Evolutionary conservation across 2,888 invertebrate species (phyloP).

Genomic region (Diploptera punctata): DNA sequence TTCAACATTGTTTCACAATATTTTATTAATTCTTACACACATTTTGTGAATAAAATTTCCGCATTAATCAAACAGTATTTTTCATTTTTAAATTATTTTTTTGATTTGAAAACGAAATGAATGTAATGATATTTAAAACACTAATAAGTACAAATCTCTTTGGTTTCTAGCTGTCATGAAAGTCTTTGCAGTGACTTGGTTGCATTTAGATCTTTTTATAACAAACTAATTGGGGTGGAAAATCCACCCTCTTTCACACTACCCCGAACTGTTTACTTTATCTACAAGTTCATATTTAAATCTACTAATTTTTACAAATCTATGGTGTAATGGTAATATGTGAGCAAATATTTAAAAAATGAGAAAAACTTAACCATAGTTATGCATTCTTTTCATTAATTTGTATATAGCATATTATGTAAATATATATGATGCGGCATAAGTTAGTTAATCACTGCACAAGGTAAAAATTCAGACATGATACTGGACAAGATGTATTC

Average conservation of each 20-base stretch:
- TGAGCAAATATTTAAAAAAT: no score
- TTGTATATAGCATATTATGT: no score
- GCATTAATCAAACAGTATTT: neutral
- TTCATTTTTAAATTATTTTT: neutral
- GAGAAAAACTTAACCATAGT: no score
- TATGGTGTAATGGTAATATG: no score
- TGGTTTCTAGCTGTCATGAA: constrained; percentile 41
- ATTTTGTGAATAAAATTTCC: neutral
- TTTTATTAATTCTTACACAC: constrained; percentile 3
- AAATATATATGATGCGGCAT: no score
- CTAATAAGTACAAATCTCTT: constrained; percentile 35
- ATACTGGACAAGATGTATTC: no score
- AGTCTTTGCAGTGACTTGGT: constrained; percentile 34
- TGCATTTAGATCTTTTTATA: neutral
- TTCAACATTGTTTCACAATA: constrained; percentile 30
- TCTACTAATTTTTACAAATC: no score
- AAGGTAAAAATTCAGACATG: no score
- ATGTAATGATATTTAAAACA: neutral
- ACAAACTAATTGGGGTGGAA: neutral
- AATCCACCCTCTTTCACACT: neutral
- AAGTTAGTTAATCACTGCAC: no score
- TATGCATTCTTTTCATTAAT: no score
- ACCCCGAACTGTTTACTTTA: neutral
- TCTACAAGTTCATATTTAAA: no score
- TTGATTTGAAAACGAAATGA: constrained; percentile 7